These are phyloP conservation scores for Phyllotreta cruciferae DNA, from an alignment of 2,888 invertebrate species.

Conservation along the genomic window DNA sequence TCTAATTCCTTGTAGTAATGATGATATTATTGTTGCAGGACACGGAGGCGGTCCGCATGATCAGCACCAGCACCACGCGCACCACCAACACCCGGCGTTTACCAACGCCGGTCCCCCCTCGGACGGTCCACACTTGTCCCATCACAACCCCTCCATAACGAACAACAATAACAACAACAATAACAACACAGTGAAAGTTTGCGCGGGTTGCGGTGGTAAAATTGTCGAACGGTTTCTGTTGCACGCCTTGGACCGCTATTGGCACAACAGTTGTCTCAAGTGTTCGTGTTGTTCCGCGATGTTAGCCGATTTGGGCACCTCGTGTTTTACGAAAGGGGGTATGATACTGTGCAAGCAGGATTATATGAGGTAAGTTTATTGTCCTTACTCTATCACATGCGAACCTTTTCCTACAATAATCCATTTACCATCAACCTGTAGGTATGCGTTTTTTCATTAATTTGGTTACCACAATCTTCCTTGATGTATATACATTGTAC, in stretches of 20 bases:
- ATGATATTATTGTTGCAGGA: slow-evolving; percentile 49
- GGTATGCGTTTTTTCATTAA: too few relatives aligned
- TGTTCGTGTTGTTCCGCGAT: slow-evolving; percentile 90
- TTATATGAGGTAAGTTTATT: slow-evolving; percentile 83
- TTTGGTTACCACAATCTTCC: too few relatives aligned
- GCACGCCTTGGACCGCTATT: slow-evolving; percentile 91
- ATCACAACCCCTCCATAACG: slow-evolving; percentile 68
- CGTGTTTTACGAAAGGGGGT: slow-evolving; percentile 91
- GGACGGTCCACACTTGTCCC: slow-evolving; percentile 58
- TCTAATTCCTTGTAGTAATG: background rate
- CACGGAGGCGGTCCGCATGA: slow-evolving; percentile 58
- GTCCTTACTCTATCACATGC: too few relatives aligned
- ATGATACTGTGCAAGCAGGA: slow-evolving; percentile 96
- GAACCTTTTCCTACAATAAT: too few relatives aligned
- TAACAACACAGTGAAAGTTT: slow-evolving; percentile 73
- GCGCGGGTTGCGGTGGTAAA: slow-evolving; percentile 91
- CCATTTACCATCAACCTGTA: too few relatives aligned
- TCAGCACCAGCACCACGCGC: slow-evolving; percentile 59
- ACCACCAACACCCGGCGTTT: slow-evolving; percentile 60
- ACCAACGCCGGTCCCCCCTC: slow-evolving; percentile 61
- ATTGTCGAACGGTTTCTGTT: slow-evolving; percentile 91
- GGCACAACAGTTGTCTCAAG: slow-evolving; percentile 95
- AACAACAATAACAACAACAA: slow-evolving; percentile 61
- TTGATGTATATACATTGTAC: too few relatives aligned
- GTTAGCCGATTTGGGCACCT: slow-evolving; percentile 88